These are phyloP conservation scores for Micromesistius poutassou DNA, from an alignment of 2,797 vertebrate genomes.

Conservation along the genomic window DNA sequence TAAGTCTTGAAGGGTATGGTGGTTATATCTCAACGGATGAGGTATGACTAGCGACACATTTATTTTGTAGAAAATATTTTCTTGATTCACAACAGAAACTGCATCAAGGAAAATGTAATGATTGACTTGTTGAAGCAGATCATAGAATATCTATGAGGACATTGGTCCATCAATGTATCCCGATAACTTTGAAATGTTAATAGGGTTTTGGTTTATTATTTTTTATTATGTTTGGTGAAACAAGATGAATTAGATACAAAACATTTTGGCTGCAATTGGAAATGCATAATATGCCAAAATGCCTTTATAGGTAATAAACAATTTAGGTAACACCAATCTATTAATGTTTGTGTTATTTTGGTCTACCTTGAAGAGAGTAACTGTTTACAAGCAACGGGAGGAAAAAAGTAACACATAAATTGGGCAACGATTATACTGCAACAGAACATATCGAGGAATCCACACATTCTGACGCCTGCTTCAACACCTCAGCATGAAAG, in stretches of 20 bases:
- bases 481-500: neutral
- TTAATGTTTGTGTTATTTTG: neutral
- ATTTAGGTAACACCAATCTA: neutral
- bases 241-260: neutral
- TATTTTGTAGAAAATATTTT: constrained; percentile 1
- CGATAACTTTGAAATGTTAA: neutral
- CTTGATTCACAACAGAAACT: neutral
- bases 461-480: neutral
- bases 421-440: neutral
- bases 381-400: neutral
- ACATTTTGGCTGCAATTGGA: neutral
- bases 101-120: neutral
- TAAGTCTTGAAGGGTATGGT: neutral
- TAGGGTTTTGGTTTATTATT: neutral
- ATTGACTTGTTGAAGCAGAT: neutral
- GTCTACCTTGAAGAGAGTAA: neutral
- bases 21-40: neutral
- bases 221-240: neutral
- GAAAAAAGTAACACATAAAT: neutral
- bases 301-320: neutral
- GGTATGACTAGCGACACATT: neutral
- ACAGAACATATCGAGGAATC: neutral
- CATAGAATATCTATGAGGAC: constrained; percentile 4
- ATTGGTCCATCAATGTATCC: neutral
- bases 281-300: neutral